Evolutionary conservation across 2,888 invertebrate genomes (phyloP), one percentile per base, ranked within the genome.

Genomic region (Aleiodes testaceus): DNA sequence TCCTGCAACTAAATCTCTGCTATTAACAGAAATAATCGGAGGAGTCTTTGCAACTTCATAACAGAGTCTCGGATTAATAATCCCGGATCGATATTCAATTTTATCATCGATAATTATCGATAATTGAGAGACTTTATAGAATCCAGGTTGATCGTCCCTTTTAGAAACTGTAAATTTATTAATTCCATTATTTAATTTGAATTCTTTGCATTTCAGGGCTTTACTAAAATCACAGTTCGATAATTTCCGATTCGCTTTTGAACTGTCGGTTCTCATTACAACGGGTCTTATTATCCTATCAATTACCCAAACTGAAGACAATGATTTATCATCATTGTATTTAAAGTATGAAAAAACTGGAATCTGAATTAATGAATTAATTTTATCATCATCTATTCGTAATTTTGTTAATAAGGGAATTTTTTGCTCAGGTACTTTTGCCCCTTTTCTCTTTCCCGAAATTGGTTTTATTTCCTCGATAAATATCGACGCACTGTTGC

Each of bases 271-370:
- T 16, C 94, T 89, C 74, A 92, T 92, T 1, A 94, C 88, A 0
- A 91, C 88, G 1, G 90, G 88, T 84, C 92, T 92, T 0, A 90
- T 89, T 79, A 91, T 92, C 75, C 91, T 91, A 78, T 93, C 93
- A 30, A 93, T 92, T 1, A 96, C 92, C 2, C 92, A 92, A 0
- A 93, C 94, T 77, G 92, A 92, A 64, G 92, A 92, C 5, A 97
- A 87, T 26, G 92, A 92, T 81, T 92, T 94, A 84, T 97, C 95
- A 85, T 96, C 94, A 84, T 95, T 94, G 83, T 93, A 93, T 81
- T 94, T 93, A 44, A 95, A 86, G 83, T 92, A 92, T 52, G 93
- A 91, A 50, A 91, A 91, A 68, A 95, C 92, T 78, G 91, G 90
- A 77, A 93, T 86, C 65, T 91, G 90, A 74, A 90, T 90, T 77